Base-by-base conservation (phyloP, 2,888 invertebrate genomes). In the Neoscelio sp. region DNA sequence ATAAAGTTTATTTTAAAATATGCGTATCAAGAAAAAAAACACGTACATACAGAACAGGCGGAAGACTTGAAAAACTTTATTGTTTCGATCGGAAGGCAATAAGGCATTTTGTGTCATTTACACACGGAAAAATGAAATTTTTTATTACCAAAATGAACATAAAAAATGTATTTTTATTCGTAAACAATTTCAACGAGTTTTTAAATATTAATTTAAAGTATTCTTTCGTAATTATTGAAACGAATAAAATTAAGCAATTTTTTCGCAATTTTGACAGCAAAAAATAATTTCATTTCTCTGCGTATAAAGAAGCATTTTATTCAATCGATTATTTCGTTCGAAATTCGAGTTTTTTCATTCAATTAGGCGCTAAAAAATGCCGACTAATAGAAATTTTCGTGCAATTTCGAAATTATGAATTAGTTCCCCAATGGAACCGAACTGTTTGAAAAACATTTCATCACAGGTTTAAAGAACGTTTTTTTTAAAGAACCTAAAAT, bases 1-100 rank as follows among this genome's bases (percentile, higher is more conserved):
- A 58, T 80, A 81, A 83, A 84, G 82, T 89, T 89, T 89, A 89
- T 88, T 89, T 87, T 83, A 89, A 89, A 89, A 88, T 89, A 87
- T 85, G 87, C 87, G 85, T 87, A 89, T 87, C 85, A 85, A 88
- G 89, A 89, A 84, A 89, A 40, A 89, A 89, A 89, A 74, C 64
- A 74, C 73, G 48, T 86, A 87, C 88, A 85, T 88, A 88, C 86
- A 85, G 86, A 87, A 88, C 85, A 88, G 88, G 85, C 86, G 87
- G 83, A 87, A 86, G 85, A 87, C 85, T 76, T 52, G 70, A 54
- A 48, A 62, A 70, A 73, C 80, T 64, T 18, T n/a, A 4, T 6
- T 60, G 48, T 73, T 30, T 73, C 62, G 40, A 7, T 54, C 64
- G 73, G 30, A 73, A 73, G 56, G 56, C 56, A 56, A 50, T 73